Percentiles rank a stretch among this genome's conserved stretches.
phyloP scores from a whole-genome alignment of 53 echinoderm and acorn worm species.

The Patiria pectinifera region DNA sequence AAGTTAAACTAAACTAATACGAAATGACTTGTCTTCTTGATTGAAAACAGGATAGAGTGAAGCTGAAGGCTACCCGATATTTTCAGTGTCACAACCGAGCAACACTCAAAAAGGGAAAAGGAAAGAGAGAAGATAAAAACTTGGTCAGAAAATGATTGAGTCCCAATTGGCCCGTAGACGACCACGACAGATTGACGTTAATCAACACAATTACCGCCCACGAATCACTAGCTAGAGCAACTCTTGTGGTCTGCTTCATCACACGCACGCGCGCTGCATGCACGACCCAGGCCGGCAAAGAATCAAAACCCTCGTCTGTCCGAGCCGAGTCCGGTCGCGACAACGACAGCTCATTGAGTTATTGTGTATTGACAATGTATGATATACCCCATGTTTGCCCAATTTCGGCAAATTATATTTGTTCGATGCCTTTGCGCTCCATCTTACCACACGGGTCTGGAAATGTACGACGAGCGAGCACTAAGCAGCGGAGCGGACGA shows the following conservation, averaged over 20 bases:
- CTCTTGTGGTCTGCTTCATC: not conserved
- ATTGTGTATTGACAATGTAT: slow-evolving; percentile 61
- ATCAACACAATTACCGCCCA: slow-evolving; percentile 58
- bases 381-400: slow-evolving; percentile 61
- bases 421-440: slow-evolving; percentile 53
- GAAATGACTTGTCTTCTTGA: not conserved
- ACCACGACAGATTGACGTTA: slow-evolving; percentile 56
- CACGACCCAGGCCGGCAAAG: not conserved
- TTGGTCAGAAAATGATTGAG: slow-evolving; percentile 36
- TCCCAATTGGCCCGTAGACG: slow-evolving; percentile 44
- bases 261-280: not conserved
- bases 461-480: slow-evolving; percentile 11
- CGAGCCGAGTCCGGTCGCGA: not conserved
- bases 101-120: not conserved
- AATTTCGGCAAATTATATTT: slow-evolving; percentile 65
- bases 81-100: not conserved
- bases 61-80: not conserved
- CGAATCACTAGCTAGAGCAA: not conserved
- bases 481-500: not conserved
- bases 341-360: slow-evolving; percentile 40
- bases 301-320: not conserved
- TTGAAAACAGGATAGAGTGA: not conserved
- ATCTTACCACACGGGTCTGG: slow-evolving; percentile 10
- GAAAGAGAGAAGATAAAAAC: not conserved
- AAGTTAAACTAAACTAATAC: not conserved